Evolutionary conservation across 2,797 vertebrate genomes (phyloP), one percentile per base, ranked within the genome.

Genomic region (Crypturellus tataupa): DNA sequence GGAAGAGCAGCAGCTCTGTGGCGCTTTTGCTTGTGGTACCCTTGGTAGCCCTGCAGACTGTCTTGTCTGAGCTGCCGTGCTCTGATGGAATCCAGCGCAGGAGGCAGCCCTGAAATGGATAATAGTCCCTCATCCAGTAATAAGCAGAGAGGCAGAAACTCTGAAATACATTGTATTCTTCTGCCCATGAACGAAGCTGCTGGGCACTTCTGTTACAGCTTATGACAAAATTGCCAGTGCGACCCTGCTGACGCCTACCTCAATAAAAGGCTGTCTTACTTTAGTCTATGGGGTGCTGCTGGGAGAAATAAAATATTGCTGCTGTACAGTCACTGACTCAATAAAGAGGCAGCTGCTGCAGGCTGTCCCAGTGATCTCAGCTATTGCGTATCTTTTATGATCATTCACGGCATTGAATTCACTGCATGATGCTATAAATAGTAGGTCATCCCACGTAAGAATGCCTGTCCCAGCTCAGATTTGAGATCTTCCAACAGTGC

Each of bases 391-490:
- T 29, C 88, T 93, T 85, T 67, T 91, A 85, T 68, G 84, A 6
- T 81, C 67, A 47, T 72, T 67, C 3, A 5, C 77, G 94, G 70
- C 46, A 9, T 25, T 51, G 85, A 95, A 90, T 86, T 91, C 70
- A 49, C 80, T 76, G 59, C 23, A 51, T 94, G 91, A 94, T 95
- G 70, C 83, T 94, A 91, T 90, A 88, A 91, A 20, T 40, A 24
- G n/a, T 21, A 76, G 42, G 11, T 84, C 27, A 53, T 90, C 80
- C 21, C 58, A 47, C 8, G 0, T 46, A 27, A 59, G 39, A 65
- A 56, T 72, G 59, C 16, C 80, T 76, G 25, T 31, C 59, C 69
- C 83, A 70, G 20, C 85, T 91, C 37, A 78, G 31, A 6, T 13
- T 4, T 59, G 58, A 40, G 42, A 62, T 85, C 58, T 46, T 85